Percentiles rank a stretch among this genome's conserved stretches.
Evolutionary conservation across 1,140 invertebrate species (phyloP).

Genomic region (Hermetia illucens): DNA sequence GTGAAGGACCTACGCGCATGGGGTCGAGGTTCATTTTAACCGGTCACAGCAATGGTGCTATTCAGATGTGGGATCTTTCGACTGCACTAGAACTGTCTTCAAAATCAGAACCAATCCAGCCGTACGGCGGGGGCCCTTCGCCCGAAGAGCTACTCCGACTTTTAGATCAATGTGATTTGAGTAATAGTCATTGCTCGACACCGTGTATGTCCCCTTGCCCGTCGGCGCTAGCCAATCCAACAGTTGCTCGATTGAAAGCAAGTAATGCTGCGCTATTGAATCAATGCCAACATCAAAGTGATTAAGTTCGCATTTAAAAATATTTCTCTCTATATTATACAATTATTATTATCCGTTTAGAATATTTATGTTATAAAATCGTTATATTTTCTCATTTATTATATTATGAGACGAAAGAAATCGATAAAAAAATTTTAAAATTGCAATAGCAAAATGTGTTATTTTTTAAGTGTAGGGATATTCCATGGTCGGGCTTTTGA

Average conservation of each 20-base stretch:
- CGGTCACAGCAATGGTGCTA: conserved; percentile 85
- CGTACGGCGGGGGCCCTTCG: conserved; percentile 65
- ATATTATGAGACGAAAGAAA: no score
- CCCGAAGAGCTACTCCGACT: conserved; percentile 78
- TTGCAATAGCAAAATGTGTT: no score
- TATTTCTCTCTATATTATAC: no score
- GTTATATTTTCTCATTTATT: no score
- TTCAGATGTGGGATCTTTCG: conserved; percentile 98
- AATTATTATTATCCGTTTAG: no score
- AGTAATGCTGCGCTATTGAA: conserved; percentile 60
- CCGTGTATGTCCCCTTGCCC: conserved; percentile 74
- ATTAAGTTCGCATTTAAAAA: no score
- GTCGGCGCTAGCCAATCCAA: conserved; percentile 32
- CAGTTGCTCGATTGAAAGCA: conserved; percentile 51
- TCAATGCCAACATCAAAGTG: conserved; percentile 29
- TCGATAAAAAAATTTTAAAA: no score
- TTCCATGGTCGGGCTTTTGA: no score
- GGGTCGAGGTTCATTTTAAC: conserved; percentile 89
- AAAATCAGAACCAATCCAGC: conserved; percentile 47
- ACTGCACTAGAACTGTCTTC: conserved; percentile 76
- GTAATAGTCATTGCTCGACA: conserved; percentile 66
- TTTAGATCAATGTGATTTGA: conserved; percentile 86
- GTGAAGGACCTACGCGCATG: conserved; percentile 86
- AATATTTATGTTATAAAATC: no score
- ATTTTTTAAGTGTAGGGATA: no score